These are phyloP conservation scores for Philonicus albiceps DNA, from an alignment of 2,888 invertebrate species.

Conservation along the genomic window DNA sequence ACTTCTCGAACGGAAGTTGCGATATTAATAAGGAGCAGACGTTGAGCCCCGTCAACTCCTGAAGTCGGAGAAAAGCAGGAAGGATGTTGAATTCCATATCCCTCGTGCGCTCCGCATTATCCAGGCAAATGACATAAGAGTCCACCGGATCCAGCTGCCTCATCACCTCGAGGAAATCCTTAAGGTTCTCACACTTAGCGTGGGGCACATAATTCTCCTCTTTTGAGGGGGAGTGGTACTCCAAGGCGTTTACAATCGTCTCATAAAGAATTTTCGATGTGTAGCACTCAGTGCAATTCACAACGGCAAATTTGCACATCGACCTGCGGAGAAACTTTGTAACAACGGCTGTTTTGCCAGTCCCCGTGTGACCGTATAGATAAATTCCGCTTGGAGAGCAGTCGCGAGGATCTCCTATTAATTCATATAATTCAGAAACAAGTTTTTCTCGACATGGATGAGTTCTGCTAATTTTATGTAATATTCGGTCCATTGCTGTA, in stretches of 20 bases:
- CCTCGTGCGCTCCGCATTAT: conserved; percentile 81
- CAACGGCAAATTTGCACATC: conserved; percentile 66
- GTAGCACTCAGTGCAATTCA: conserved; percentile 87
- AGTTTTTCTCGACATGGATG: conserved; percentile 58
- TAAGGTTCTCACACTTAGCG: conserved; percentile 73
- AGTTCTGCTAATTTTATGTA: conserved; percentile 50
- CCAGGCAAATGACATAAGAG: conserved; percentile 74
- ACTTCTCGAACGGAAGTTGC: conserved; percentile 83
- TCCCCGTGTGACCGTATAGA: conserved; percentile 82
- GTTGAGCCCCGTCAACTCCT: conserved; percentile 75
- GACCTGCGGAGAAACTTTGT: conserved; percentile 69
- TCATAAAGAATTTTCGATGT: conserved; percentile 79
- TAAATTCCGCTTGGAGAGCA: conserved; percentile 75
- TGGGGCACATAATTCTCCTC: conserved; percentile 60
- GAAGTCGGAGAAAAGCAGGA: conserved; percentile 75
- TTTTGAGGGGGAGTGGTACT: conserved; percentile 59
- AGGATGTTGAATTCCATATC: conserved; percentile 78
- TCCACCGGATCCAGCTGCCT: conserved; percentile 57
- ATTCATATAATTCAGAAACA: conserved; percentile 53
- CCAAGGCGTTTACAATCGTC: conserved; percentile 72
- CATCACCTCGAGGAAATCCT: conserved; percentile 70
- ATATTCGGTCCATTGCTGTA: conserved; percentile 32
- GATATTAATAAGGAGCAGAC: conserved; percentile 80
- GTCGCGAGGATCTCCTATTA: conserved; percentile 66
- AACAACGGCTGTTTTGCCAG: conserved; percentile 81